A percentile compares a stretch with the other conserved stretches of the same genome.
Conservation (phyloP, 2,888 invertebrate species). For the Eustalomyia histrio region DNA sequence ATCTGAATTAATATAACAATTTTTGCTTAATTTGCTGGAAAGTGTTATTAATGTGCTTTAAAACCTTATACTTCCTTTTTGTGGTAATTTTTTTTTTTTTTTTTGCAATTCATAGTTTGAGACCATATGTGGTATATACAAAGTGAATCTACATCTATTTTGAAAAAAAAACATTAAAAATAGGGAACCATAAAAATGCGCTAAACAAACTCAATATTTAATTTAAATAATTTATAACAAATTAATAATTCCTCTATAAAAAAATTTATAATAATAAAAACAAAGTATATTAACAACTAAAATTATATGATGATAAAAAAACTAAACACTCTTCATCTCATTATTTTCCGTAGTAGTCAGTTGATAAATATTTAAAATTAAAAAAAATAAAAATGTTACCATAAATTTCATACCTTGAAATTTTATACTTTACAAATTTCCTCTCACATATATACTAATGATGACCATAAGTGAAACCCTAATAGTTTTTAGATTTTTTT, state of each 20-base stretch:
- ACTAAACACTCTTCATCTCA: constrained; percentile 45
- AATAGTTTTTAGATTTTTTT: constrained; percentile 5
- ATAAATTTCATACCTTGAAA: constrained; percentile 3
- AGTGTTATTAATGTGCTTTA: too few species aligned
- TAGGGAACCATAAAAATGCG: constrained; percentile 45
- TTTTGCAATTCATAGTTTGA: too few species aligned
- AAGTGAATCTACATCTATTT: not conserved
- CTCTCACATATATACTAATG: not conserved
- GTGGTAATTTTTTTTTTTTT: too few species aligned
- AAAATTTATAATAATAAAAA: constrained; percentile 49
- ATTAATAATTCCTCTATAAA: constrained; percentile 51
- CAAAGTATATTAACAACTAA: constrained; percentile 43
- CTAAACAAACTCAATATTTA: constrained; percentile 56
- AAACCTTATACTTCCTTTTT: too few species aligned
- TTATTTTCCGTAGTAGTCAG: constrained; percentile 21
- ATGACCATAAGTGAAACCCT: not conserved
- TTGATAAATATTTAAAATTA: constrained; percentile 12
- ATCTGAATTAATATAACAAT: too few species aligned
- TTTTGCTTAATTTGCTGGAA: too few species aligned
- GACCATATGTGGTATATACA: too few species aligned
- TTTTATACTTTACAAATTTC: constrained; percentile 10
- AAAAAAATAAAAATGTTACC: not conserved
- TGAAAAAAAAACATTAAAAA: constrained; percentile 12
- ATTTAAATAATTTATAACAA: constrained; percentile 43
- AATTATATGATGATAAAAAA: constrained; percentile 49